phyloP scores from a whole-genome alignment of 2,113 vertebrate species.

The Ophthalmolycus amberensis region DNA sequence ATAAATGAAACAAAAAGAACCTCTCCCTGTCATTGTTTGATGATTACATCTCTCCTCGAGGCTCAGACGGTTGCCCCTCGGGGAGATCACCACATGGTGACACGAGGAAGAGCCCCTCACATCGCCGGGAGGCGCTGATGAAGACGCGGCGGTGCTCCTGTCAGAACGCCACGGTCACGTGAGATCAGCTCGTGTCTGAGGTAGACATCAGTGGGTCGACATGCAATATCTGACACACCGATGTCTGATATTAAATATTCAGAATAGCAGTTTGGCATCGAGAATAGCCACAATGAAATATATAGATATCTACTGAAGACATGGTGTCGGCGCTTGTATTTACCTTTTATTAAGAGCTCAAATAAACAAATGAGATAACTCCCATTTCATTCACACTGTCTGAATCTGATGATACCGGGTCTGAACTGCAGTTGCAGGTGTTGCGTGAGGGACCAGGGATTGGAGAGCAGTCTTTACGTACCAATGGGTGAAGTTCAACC shows the following conservation, averaged over 20 bases:
- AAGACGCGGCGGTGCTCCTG: slow-evolving; percentile 37
- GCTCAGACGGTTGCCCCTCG: slow-evolving; percentile 18
- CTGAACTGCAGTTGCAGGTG: slow-evolving; percentile 8
- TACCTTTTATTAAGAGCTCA: background rate
- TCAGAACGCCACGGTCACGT: slow-evolving; percentile 2
- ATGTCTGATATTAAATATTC: background rate
- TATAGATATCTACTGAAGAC: too few species aligned
- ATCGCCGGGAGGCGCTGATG: slow-evolving; percentile 34
- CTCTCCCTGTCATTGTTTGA: slow-evolving; percentile 20
- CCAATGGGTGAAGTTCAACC: slow-evolving; percentile 16
- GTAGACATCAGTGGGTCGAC: slow-evolving; percentile 12
- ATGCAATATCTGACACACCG: background rate
- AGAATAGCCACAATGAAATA: too few species aligned
- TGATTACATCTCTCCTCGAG: slow-evolving; percentile 46
- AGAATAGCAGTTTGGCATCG: too few species aligned
- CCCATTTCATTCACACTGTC: background rate
- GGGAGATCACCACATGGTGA: slow-evolving; percentile 32
- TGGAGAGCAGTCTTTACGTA: slow-evolving; percentile 3
- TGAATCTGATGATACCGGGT: background rate
- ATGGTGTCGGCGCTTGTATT: too few species aligned
- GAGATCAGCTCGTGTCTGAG: slow-evolving; percentile 8
- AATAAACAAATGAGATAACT: background rate
- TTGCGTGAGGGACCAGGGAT: slow-evolving; percentile 27
- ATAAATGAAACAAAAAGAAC: slow-evolving; percentile 1
- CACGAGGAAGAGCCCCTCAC: background rate